phyloP scores from a whole-genome alignment of 2,888 invertebrate species.

The Fissipunctia ypsillon region DNA sequence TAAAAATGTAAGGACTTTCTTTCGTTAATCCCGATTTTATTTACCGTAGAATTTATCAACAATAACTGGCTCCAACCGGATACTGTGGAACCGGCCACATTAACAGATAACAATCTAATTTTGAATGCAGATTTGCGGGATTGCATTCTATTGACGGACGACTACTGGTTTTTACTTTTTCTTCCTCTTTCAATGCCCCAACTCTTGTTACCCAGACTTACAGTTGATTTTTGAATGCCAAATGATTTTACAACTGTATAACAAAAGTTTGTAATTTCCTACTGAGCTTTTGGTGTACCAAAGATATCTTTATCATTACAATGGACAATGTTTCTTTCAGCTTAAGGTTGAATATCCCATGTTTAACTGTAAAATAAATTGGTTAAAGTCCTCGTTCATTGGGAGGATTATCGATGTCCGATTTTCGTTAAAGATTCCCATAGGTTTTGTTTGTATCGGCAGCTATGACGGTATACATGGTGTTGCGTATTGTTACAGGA shows the following conservation, averaged over 20 bases:
- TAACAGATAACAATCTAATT: slow-evolving; percentile 87
- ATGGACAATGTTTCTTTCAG: rapidly evolving
- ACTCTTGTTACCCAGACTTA: not conserved
- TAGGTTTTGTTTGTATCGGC: slow-evolving; percentile 71
- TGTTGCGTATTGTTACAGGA: slow-evolving; percentile 61
- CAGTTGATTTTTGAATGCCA: slow-evolving; percentile 28
- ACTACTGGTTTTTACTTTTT: slow-evolving; percentile 57
- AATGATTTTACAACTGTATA: slow-evolving; percentile 24
- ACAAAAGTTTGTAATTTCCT: slow-evolving; percentile 52
- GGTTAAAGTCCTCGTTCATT: slow-evolving; percentile 63
- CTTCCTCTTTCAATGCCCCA: slow-evolving; percentile 28
- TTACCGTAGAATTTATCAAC: slow-evolving; percentile 58
- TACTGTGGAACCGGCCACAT: slow-evolving; percentile 77
- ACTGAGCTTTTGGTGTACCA: slow-evolving; percentile 63
- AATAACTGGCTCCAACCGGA: slow-evolving; percentile 71
- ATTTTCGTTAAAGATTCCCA: slow-evolving; percentile 76
- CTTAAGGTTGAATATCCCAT: slow-evolving; percentile 49
- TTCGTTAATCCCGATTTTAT: slow-evolving; percentile 67
- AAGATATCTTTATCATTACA: slow-evolving; percentile 29
- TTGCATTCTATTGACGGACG: slow-evolving; percentile 75
- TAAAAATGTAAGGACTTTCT: slow-evolving; percentile 61
- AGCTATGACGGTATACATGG: slow-evolving; percentile 66
- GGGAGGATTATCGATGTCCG: slow-evolving; percentile 79
- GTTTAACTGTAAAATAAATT: slow-evolving; percentile 7
- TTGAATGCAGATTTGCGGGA: slow-evolving; percentile 82